A percentile compares a stretch with the other conserved stretches of the same genome.
phyloP scores from a whole-genome alignment of 2,113 vertebrate genomes.

The Eubucco bourcierii region DNA sequence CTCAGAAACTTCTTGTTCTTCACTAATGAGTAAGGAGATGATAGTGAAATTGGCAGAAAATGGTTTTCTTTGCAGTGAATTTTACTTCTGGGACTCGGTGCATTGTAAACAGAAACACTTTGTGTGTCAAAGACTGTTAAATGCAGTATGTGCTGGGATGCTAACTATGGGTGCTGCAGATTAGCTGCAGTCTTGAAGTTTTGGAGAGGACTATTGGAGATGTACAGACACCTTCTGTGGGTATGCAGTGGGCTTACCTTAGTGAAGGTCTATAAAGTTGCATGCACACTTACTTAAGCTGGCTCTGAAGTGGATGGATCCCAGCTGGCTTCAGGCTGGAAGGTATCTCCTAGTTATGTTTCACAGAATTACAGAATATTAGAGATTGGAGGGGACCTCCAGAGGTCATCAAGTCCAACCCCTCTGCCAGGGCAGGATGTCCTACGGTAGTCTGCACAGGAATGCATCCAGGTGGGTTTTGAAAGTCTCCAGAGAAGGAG shows the following conservation, averaged over 20 bases:
- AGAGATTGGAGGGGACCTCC: too few relatives aligned
- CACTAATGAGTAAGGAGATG: background rate
- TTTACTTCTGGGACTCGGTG: background rate
- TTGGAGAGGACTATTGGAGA: background rate
- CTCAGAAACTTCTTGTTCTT: background rate
- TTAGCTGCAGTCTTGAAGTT: background rate
- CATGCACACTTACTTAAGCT: background rate
- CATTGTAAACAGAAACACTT: background rate
- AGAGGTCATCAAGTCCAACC: too few relatives aligned
- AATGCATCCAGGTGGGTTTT: too few relatives aligned
- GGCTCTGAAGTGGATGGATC: background rate
- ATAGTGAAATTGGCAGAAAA: background rate
- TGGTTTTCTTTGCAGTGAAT: background rate
- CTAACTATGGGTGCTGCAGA: background rate
- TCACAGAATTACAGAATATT: too few relatives aligned
- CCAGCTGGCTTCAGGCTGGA: background rate
- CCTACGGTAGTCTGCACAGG: too few relatives aligned
- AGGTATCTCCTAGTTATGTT: background rate
- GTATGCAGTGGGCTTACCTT: background rate
- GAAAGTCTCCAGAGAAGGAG: too few relatives aligned
- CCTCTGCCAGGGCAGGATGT: too few relatives aligned
- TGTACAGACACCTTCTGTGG: background rate
- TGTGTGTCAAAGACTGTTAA: background rate
- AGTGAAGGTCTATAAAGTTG: background rate
- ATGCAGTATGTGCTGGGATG: background rate